Evolutionary conservation across 2,797 vertebrate species (phyloP).

Genomic region (Rhinella marina): DNA sequence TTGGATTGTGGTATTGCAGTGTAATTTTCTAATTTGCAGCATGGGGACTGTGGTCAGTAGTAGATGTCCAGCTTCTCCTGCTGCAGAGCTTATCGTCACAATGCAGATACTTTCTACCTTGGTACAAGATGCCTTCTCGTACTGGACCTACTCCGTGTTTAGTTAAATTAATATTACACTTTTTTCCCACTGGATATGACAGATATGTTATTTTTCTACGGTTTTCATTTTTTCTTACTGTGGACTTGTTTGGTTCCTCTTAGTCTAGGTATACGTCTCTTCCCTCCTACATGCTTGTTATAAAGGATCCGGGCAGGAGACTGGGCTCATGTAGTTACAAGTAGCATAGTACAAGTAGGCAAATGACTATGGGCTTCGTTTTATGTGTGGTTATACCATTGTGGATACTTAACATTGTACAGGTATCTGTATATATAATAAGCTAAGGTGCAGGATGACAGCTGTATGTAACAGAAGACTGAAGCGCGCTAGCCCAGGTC

Average conservation of each 20-base stretch:
- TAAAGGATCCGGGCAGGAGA: slow-evolving; percentile 66
- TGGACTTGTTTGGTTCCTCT: slow-evolving; percentile 44
- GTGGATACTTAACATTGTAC: slow-evolving; percentile 38
- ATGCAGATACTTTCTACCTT: background rate
- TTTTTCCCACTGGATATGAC: slow-evolving; percentile 2
- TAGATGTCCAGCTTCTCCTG: no score
- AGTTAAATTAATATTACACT: background rate
- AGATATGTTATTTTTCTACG: slow-evolving; percentile 26
- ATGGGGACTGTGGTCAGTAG: no score
- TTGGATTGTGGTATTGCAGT: no score
- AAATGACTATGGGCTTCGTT: background rate
- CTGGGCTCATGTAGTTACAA: slow-evolving; percentile 67
- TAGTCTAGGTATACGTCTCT: slow-evolving; percentile 49
- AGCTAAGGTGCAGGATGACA: slow-evolving; percentile 19
- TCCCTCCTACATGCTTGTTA: slow-evolving; percentile 69
- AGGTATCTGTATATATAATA: slow-evolving; percentile 25
- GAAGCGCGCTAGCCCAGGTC: background rate
- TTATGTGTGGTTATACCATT: slow-evolving; percentile 31
- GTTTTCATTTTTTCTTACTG: background rate
- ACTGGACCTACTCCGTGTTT: background rate
- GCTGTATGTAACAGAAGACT: slow-evolving; percentile 32
- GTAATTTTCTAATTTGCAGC: no score
- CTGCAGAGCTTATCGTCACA: no score
- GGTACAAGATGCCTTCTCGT: slow-evolving; percentile 21
- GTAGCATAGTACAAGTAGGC: slow-evolving; percentile 69